These are phyloP conservation scores for Neelides sp. DNA, from an alignment of 1,140 invertebrate species.

Conservation along the genomic window DNA sequence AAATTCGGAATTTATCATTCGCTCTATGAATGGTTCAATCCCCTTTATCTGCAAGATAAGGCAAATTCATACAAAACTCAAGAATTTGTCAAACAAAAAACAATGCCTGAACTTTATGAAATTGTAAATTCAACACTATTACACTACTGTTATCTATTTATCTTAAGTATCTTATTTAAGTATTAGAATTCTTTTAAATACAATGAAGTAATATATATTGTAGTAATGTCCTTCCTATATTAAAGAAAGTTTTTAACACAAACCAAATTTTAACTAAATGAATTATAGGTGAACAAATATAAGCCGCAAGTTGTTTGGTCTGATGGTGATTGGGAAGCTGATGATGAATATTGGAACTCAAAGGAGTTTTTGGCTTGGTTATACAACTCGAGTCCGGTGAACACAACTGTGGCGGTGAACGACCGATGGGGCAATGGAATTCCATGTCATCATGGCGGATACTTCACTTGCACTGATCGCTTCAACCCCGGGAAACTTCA, in stretches of 20 bases:
- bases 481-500: slow-evolving; percentile 39
- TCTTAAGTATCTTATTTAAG: background rate
- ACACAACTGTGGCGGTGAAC: slow-evolving; percentile 44
- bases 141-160: background rate
- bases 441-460: slow-evolving; percentile 44
- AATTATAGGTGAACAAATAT: slow-evolving; percentile 39
- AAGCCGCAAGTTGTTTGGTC: slow-evolving; percentile 49
- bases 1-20: slow-evolving; percentile 43
- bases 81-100: slow-evolving; percentile 33
- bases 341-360: slow-evolving; percentile 37
- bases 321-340: slow-evolving; percentile 41
- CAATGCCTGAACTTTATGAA: slow-evolving; percentile 33
- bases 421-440: slow-evolving; percentile 44
- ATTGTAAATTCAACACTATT: slow-evolving; percentile 21
- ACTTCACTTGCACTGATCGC: slow-evolving; percentile 41
- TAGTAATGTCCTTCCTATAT: background rate
- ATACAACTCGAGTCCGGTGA: slow-evolving; percentile 36
- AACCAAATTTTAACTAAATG: background rate
- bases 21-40: slow-evolving; percentile 44
- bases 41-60: slow-evolving; percentile 38
- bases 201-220: background rate
- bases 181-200: too few species aligned
- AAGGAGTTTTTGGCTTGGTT: slow-evolving; percentile 36
- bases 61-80: slow-evolving; percentile 37
- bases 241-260: too few species aligned